These are phyloP conservation scores for Microcebus ravelobensis DNA, from an alignment of 2,113 vertebrate species.

Conservation along the genomic window DNA sequence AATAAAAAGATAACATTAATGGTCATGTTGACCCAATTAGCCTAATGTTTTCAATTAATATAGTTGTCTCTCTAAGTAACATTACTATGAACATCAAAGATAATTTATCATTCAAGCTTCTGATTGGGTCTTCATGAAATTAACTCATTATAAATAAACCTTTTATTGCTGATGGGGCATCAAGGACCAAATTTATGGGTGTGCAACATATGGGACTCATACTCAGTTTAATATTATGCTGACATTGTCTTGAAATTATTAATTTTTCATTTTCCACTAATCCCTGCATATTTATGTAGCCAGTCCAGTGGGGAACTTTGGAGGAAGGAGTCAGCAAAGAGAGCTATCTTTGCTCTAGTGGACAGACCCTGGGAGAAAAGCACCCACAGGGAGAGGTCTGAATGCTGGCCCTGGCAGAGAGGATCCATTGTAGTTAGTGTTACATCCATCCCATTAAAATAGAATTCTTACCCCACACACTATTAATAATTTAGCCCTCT, in stretches of 20 bases:
- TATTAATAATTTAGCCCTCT: background rate
- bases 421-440: too few species aligned
- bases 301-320: background rate
- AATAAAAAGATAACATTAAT: background rate
- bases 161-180: background rate
- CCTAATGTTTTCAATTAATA: constrained; percentile 9
- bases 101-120: background rate
- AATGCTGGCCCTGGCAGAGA: background rate
- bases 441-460: background rate
- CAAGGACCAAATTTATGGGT: fast-evolving
- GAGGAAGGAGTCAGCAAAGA: background rate
- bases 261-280: background rate
- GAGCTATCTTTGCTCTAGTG: background rate
- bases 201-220: background rate
- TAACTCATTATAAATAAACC: background rate
- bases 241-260: background rate
- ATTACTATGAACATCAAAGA: background rate
- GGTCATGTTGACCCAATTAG: background rate
- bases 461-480: background rate
- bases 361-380: background rate
- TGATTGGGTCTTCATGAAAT: background rate
- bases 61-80: background rate
- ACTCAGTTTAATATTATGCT: background rate
- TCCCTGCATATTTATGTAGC: background rate
- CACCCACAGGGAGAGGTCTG: too few species aligned